phyloP scores from a whole-genome alignment of 2,113 vertebrate genomes.

The Tragelaphus buxtoni region DNA sequence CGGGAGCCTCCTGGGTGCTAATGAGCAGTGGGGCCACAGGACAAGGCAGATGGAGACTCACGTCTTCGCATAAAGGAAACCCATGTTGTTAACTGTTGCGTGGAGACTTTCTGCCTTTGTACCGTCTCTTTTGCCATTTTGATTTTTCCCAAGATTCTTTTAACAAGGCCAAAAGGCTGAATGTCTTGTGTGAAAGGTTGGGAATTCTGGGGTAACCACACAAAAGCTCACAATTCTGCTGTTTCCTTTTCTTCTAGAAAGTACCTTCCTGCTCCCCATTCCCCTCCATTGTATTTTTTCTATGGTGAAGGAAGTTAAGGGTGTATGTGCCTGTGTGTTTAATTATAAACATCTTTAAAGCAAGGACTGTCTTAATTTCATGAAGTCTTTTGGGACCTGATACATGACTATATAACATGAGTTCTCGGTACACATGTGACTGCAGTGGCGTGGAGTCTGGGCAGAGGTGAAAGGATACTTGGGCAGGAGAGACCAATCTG shows the following conservation, averaged over 20 bases:
- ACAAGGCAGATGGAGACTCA: slow-evolving; percentile 27
- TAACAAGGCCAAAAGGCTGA: background rate
- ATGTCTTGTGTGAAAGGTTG: background rate
- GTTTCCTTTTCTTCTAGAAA: background rate
- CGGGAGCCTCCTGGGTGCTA: slow-evolving; percentile 31
- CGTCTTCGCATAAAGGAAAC: background rate
- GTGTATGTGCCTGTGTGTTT: background rate
- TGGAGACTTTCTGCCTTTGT: background rate
- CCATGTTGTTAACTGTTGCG: background rate
- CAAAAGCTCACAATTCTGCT: background rate
- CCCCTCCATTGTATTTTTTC: background rate
- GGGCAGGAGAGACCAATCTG: background rate
- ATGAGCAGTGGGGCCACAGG: slow-evolving; percentile 44
- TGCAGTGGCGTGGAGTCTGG: accelerated
- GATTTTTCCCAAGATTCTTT: background rate
- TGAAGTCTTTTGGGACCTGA: background rate
- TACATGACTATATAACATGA: background rate
- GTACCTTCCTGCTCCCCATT: background rate
- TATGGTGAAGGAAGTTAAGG: background rate
- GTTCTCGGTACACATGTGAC: background rate
- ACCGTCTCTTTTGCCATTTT: background rate
- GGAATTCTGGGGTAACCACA: background rate
- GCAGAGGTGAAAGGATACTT: background rate
- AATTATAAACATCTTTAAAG: background rate
- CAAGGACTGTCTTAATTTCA: background rate